phyloP scores from a whole-genome alignment of 1,140 invertebrate genomes.

The Eulimnadia texana region DNA sequence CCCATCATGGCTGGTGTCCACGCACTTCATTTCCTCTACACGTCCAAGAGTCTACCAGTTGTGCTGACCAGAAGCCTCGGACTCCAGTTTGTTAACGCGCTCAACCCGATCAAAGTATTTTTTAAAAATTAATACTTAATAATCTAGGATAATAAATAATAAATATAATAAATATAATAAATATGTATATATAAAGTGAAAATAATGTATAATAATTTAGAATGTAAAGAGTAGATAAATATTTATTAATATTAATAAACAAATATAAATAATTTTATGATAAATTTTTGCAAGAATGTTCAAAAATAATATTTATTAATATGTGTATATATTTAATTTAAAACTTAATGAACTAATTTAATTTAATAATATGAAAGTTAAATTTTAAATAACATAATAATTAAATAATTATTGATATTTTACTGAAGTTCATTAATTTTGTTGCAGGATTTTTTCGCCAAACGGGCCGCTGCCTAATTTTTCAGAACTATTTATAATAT shows the following conservation, averaged over 20 bases:
- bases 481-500: background rate
- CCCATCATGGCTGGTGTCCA: slow-evolving; percentile 78
- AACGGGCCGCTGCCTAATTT: background rate
- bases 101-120: slow-evolving; percentile 59
- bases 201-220: background rate
- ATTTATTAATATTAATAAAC: background rate
- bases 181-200: background rate
- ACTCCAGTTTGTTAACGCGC: slow-evolving; percentile 62
- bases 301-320: background rate
- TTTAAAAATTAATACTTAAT: background rate
- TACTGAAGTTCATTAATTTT: background rate
- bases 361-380: background rate
- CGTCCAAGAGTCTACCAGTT: slow-evolving; percentile 54
- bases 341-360: background rate
- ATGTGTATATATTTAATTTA: background rate
- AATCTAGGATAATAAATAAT: background rate
- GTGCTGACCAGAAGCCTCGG: slow-evolving; percentile 72
- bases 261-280: background rate
- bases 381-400: background rate
- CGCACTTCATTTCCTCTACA: slow-evolving; percentile 70
- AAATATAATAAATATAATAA: background rate
- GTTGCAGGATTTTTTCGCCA: background rate
- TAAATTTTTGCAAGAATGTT: background rate
- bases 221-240: background rate
- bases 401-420: background rate